Conservation (phyloP, 2,113 vertebrate species). For the Chaetops frenatus region DNA sequence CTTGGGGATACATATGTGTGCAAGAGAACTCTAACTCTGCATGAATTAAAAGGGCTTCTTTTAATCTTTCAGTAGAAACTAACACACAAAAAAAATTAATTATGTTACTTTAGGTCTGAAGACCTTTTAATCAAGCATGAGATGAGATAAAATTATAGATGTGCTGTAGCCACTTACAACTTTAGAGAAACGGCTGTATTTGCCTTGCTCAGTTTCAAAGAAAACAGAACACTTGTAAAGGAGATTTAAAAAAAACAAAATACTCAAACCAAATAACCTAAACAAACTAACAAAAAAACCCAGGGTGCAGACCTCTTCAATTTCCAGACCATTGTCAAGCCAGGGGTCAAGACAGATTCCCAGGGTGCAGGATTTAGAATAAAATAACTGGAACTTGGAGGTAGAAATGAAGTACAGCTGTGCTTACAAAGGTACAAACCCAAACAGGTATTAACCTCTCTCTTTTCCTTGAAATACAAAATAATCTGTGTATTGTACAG, state of each 20-base stretch:
- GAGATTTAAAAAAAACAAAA: not conserved
- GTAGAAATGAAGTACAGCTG: not conserved
- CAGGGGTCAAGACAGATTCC: not conserved
- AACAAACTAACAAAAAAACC: not conserved
- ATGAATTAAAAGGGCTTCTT: not conserved
- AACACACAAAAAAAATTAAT: not conserved
- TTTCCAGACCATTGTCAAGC: not conserved
- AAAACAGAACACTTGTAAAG: not conserved
- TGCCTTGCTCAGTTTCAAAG: not conserved
- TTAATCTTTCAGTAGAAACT: not conserved
- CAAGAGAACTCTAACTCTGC: not conserved
- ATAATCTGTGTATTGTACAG: not conserved
- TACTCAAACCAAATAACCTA: too few species aligned
- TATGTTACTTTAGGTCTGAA: not conserved
- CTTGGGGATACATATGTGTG: not conserved
- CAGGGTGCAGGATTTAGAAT: not conserved
- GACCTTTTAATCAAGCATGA: not conserved
- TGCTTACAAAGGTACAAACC: not conserved
- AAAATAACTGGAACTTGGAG: not conserved
- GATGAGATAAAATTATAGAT: not conserved
- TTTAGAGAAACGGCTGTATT: not conserved
- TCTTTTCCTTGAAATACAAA: not conserved
- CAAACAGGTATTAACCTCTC: not conserved
- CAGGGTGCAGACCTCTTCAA: not conserved
- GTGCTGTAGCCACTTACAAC: not conserved